Base-by-base conservation (phyloP, 2,888 invertebrate genomes). In the Drosophila infuscata region DNA sequence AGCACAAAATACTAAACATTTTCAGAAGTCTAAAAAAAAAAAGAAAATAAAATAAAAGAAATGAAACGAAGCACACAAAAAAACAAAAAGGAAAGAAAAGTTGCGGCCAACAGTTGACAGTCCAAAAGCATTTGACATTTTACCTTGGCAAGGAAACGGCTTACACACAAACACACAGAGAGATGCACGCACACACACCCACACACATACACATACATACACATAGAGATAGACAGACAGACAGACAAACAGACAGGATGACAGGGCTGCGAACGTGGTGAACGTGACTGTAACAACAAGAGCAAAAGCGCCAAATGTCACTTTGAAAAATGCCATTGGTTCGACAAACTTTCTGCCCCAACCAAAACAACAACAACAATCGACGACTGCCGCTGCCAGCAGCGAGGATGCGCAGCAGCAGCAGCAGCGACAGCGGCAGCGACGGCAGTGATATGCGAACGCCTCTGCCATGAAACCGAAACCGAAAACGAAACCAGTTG, bases 261-360 rank as follows among this genome's bases (percentile, higher is more conserved):
- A 79, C 72, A 74, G 74, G 48, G 70, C 60, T 62, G 68, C 61
- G 68, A 66, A 65, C 67, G 70, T 67, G 73, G 70, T 67, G 75
- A 70, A 76, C 64, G 73, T 81, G 77, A 77, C 74, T 79, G 81
- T 81, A 77, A 78, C 69, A 81, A 83, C 76, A 88, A 86, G 81
- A 86, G 82, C 82, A 87, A 85, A 83, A 86, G 90, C 89, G 84
- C 87, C 91, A 91, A 91, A 92, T 91, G 91, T 91, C 91, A 91
- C 91, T 90, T 91, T 91, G 91, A 91, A 91, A 91, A 92, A 91
- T 91, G 91, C 92, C 90, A 92, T 92, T 92, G 91, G 91, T 91
- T 88, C 91, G 83, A 88, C 82, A 81, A 86, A 81, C 80, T 78
- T 79, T 79, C 76, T 76, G 79, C 77, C 81, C 80, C 74, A 82